Evolutionary conservation across 2,113 vertebrate genomes (phyloP), one percentile per base, ranked within the genome.

Genomic region (Lophochroa leadbeateri): DNA sequence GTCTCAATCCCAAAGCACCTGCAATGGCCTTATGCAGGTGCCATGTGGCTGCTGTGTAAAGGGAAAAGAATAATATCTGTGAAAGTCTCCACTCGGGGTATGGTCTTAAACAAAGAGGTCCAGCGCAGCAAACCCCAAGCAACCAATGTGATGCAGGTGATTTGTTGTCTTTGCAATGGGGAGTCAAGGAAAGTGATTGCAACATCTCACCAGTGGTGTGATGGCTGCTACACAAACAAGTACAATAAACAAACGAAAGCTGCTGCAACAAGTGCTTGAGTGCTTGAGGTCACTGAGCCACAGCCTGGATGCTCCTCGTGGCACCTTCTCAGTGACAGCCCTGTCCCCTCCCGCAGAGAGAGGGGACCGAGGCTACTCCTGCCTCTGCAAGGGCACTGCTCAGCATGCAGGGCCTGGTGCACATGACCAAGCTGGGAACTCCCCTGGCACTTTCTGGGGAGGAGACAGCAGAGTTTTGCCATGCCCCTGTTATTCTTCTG

Each of bases 261-360:
- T 15, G 4, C 49, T 27, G 43, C 44, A 81, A 50, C 0, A 1
- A 89, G 37, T 0, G 0, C 35, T 39, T 0, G 0, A 17, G 41
- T 11, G 35, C 81, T 29, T 50, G n/a, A 71, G 77, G 37, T 63
- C 3, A 0, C 77, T 31, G 55, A 7, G 29, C 19, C 24, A 7
- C n/a, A 28, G 58, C 21, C 44, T 1, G 2, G 39, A 28, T 1
- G 10, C 24, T 86, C 24, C 44, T 83, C 1, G 0, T 44, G 63
- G 63, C 52, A 65, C 21, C 27, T 5, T 53, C 44, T 18, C 1
- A 5, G 67, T 23, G 57, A 25, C 63, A 82, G 49, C 43, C 67
- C 52, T 8, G 14, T 57, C 75, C 28, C 24, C 2, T 4, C 52
- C 15, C 0, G 1, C 1, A 1, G 10, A 33, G 43, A 76, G 43